Base-by-base conservation (phyloP, 2,113 vertebrate species). In the Scolopax mira region DNA sequence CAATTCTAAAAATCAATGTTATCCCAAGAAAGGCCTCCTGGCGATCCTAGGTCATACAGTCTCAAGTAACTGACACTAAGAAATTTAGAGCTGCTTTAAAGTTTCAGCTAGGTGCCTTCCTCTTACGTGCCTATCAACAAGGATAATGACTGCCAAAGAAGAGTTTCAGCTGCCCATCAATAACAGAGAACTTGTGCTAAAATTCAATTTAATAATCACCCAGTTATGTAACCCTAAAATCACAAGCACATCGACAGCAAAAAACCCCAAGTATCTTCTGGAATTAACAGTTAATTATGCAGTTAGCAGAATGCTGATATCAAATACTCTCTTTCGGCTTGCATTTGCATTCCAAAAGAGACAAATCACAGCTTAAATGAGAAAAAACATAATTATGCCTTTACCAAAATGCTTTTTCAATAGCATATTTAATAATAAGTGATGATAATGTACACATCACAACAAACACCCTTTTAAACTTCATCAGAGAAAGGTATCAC, bases 231-330 rank as follows among this genome's bases (percentile, higher is more conserved):
- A 96, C 58, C 41, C 75, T 95, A 90, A 79, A 95, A 82, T 93
- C 49, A 62, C 66, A 84, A 90, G 83, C 73, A 92, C 70, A 94
- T 84, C 35, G 54, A 78, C 7, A 93, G 88, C 54, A 87, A 90
- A 93, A 90, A 74, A 71, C 1, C 42, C 75, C 66, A 94, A 85
- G 66, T 93, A 93, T 90, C 87, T 62, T 80, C 88, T 79, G 70
- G 88, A 94, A 92, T 93, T 89, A 96, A 95, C 77, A 75, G 95
- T 89, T 93, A 96, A 89, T 94, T 90, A 93, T 51, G 83, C 85
- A 94, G 82, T 93, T 94, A 94, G 87, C 55, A 93, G 69, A 94
- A 79, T 39, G 58, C 86, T 90, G 83, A 94, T 84, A 90, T 80
- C 88, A 88, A 95, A 96, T 81, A 93, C 57, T 85, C 64, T 94